Evolutionary conservation across 1,140 invertebrate species (phyloP), one percentile per base, ranked within the genome.

Genomic region (Thaumatotibia leucotreta): DNA sequence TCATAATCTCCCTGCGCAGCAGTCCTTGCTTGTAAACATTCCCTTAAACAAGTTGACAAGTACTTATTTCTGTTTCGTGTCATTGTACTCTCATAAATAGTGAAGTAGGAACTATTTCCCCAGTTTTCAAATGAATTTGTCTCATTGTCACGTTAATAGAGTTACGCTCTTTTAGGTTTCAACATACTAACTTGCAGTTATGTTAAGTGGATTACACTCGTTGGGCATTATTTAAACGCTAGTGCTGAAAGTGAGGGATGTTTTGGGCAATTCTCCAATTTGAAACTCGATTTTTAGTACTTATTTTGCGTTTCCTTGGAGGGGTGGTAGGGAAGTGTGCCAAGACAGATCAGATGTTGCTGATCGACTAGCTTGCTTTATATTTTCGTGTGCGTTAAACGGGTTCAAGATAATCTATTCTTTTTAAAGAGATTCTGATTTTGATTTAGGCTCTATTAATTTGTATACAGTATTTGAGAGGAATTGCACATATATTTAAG

Each of bases 121-220:
- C 20, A 45, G 5, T 45, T 45, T 45, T 8, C 1, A 45, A 45
- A 45, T 17, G 17, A 20, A 6, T 0, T 45, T 14, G 9, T 45
- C 1, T 45, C 17, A 45, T 45, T 45, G 39, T 45, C 4, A 39
- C 39, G 5, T 5, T 6, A 8, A 17, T 45, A 9, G 17, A 20
- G 39, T 45, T 45, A 45, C 39, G 39, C 39, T 45, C 39, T 45
- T 45, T 45, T 45, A 4, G 14, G n/a, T n/a, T n/a, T n/a, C n/a
- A 45, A 20, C 5, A 20, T 20, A 2, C 2, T 29, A 17, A 31
- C 50, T 49, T 4, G 20, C 27, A 8, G 52, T 58, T 27, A 24
- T 58, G 52, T n/a, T 58, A 58, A 58, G 52, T 58, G 52, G 52
- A 58, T 31, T 31, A 58, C 52, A 58, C n/a, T 58, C 52, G 23